Percentiles rank a stretch among this genome's conserved stretches.
Evolutionary conservation across 2,888 invertebrate species (phyloP).

Genomic region (Vannuccia rotundouncinata): DNA sequence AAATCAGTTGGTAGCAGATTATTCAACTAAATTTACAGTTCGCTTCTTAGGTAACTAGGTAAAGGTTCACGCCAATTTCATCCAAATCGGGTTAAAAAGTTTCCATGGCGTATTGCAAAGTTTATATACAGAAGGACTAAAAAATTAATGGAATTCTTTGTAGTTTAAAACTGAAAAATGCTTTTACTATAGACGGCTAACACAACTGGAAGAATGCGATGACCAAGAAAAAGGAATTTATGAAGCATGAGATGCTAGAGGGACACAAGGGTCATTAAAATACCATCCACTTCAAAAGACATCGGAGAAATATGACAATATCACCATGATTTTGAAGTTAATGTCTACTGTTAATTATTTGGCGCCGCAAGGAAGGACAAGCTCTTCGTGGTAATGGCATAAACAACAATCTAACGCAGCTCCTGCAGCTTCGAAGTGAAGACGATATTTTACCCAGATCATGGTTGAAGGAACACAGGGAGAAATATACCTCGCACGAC

Average conservation of each 20-base stretch:
- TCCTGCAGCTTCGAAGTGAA: background rate
- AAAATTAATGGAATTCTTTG: no score
- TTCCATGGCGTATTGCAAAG: no score
- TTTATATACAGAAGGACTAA: no score
- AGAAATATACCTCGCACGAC: background rate
- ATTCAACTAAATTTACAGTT: no score
- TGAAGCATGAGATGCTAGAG: background rate
- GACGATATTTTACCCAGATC: background rate
- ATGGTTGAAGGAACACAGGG: background rate
- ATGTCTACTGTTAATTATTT: background rate
- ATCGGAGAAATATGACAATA: background rate
- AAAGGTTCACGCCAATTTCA: no score
- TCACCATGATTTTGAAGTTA: no score
- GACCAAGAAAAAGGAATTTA: background rate
- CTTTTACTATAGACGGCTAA: background rate
- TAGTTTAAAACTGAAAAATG: background rate
- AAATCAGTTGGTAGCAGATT: no score
- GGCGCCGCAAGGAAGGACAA: background rate
- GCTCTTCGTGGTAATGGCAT: background rate
- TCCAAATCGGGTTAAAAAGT: no score
- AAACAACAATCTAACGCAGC: background rate
- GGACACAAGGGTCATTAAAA: background rate
- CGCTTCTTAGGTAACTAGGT: no score
- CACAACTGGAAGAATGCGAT: background rate
- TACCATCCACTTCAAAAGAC: background rate